Evolutionary conservation across 2,113 vertebrate species (phyloP).

Genomic region (Halcyon senegalensis): DNA sequence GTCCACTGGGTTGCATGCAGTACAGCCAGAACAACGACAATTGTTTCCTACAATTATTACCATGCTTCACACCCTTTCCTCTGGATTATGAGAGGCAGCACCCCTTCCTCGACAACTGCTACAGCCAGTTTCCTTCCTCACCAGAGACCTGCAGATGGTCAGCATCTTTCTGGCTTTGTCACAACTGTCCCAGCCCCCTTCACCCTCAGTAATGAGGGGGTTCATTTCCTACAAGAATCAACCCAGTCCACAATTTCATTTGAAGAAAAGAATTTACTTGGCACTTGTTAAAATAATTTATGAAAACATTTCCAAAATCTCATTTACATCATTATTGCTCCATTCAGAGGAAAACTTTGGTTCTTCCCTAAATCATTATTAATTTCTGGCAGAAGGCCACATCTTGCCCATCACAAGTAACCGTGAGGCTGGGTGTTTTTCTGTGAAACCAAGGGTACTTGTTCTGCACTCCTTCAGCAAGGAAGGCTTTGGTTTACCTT

Average conservation of each 20-base stretch:
- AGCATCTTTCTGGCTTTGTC: background rate
- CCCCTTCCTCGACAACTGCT: slow-evolving; percentile 9
- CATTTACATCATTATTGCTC: background rate
- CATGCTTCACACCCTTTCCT: slow-evolving; percentile 71
- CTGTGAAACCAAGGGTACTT: background rate
- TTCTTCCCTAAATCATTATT: background rate
- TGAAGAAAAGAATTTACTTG: background rate
- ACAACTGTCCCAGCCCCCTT: background rate
- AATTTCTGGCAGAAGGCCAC: background rate
- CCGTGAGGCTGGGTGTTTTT: background rate
- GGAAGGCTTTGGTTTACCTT: background rate
- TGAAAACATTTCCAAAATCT: background rate
- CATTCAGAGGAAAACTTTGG: background rate
- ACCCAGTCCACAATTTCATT: background rate
- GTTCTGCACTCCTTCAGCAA: rapidly evolving
- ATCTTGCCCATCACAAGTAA: background rate
- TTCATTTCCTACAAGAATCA: background rate
- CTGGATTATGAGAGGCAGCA: slow-evolving; percentile 41
- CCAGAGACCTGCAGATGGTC: background rate
- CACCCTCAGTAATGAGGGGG: background rate
- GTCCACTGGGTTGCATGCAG: rapidly evolving
- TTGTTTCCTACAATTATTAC: slow-evolving; percentile 68
- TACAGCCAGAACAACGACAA: background rate
- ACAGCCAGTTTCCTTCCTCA: slow-evolving; percentile 29
- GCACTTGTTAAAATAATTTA: background rate